A percentile compares a stretch with the other conserved stretches of the same genome.
These are phyloP conservation scores for Nematostella vectensis DNA, from an alignment of 92 coral and sea anemone species.

Conservation along the genomic window DNA sequence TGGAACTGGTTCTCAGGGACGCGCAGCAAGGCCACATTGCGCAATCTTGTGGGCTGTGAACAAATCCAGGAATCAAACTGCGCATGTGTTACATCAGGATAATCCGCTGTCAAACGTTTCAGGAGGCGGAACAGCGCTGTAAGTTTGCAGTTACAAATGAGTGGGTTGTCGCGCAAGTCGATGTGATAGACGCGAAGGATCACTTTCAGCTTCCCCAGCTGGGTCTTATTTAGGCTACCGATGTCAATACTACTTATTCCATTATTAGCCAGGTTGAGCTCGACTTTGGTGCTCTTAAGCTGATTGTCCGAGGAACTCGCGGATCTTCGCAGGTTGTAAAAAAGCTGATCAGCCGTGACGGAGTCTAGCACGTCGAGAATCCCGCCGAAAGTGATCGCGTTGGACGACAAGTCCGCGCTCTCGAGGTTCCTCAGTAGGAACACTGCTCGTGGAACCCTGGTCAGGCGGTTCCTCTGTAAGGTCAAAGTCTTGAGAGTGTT, in stretches of 20 bases:
- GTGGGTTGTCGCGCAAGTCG: slow-evolving; percentile 46
- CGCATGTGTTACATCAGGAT: neutral
- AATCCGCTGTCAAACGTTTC: slow-evolving; percentile 1
- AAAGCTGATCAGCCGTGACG: slow-evolving; percentile 6
- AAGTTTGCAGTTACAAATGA: slow-evolving; percentile 45
- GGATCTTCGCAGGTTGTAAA: slow-evolving; percentile 27
- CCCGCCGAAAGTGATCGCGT: slow-evolving; percentile 20
- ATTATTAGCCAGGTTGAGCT: slow-evolving; percentile 36
- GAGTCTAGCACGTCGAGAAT: slow-evolving; percentile 22
- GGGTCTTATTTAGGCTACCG: slow-evolving; percentile 16
- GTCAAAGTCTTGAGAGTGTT: slow-evolving; percentile 23
- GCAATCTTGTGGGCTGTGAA: slow-evolving; percentile 23
- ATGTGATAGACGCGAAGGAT: slow-evolving; percentile 35
- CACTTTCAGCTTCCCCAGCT: slow-evolving; percentile 15
- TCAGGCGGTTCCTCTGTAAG: slow-evolving; percentile 34
- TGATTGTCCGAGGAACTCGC: neutral
- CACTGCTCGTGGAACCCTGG: slow-evolving; percentile 22
- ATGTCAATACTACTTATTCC: slow-evolving; percentile 23
- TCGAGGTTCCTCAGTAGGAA: slow-evolving; percentile 20
- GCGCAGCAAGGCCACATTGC: slow-evolving; percentile 22
- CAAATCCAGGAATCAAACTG: slow-evolving; percentile 66
- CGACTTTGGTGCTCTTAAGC: slow-evolving; percentile 16
- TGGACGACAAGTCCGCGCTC: slow-evolving; percentile 28
- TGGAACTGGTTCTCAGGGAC: slow-evolving; percentile 22
- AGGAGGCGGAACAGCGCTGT: slow-evolving; percentile 18